phyloP scores from a whole-genome alignment of 2,888 invertebrate species.

The Tricholauxania praeusta region DNA sequence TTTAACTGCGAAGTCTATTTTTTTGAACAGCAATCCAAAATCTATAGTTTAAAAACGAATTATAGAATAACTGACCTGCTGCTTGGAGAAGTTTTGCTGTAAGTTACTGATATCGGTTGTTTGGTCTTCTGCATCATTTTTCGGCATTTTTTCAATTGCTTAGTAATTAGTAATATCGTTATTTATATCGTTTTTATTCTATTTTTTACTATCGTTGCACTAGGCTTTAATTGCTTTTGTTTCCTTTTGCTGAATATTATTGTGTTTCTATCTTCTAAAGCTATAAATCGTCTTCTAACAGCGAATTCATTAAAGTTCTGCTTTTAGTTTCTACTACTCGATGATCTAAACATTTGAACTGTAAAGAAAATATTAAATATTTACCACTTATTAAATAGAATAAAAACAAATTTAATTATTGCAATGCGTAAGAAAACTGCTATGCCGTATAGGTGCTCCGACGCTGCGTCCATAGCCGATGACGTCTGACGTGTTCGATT shows the following conservation, averaged over 20 bases:
- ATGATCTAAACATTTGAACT: conserved; percentile 26
- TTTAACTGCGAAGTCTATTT: too few relatives aligned
- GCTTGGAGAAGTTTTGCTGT: conserved; percentile 55
- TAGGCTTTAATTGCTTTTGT: neutral
- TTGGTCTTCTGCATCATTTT: conserved; percentile 33
- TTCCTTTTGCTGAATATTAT: neutral
- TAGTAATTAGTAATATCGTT: conserved; percentile 2
- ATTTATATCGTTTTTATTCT: neutral
- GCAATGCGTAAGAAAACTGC: too few relatives aligned
- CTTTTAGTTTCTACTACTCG: neutral
- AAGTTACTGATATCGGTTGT: conserved; percentile 50
- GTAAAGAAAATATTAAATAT: neutral
- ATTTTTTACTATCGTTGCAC: conserved; percentile 10
- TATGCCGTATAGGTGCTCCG: neutral
- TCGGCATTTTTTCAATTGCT: conserved; percentile 24
- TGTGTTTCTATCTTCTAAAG: too few relatives aligned
- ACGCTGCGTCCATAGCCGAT: neutral
- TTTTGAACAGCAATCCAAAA: too few relatives aligned
- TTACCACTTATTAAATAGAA: neutral
- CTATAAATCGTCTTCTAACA: neutral
- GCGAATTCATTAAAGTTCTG: neutral
- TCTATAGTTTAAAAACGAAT: too few relatives aligned
- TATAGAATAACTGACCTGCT: conserved; percentile 49
- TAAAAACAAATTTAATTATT: too few relatives aligned
- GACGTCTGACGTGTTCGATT: conserved; percentile 27